Evolutionary conservation across 2,113 vertebrate species (phyloP), one percentile per base, ranked within the genome.

Genomic region (Oreochromis tanganicae): DNA sequence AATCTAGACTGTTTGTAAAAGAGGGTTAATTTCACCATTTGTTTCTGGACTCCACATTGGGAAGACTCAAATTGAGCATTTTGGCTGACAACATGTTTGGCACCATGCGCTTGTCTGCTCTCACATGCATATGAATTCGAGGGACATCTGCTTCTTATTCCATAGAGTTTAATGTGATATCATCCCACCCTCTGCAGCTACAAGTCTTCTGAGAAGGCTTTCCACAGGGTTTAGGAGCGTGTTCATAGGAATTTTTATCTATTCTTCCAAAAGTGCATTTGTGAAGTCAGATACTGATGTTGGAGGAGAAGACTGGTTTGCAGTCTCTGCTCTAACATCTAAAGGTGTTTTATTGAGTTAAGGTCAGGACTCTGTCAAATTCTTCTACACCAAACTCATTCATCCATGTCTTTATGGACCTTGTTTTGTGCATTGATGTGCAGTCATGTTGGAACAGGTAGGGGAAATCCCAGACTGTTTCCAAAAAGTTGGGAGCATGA

Each of bases 241-340:
- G 0, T 36, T 0, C 32, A 36, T n/a, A n/a, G 2, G 32, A 63
- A 36, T 36, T 63, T n/a, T 63, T 4, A 36, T n/a, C 1, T 7
- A 4, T 66, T 66, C 0, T 66, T 63, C 4, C 0, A 63, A 36
- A 63, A 63, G 32, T 63, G 17, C 0, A 63, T 63, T 63, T 63
- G 59, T 63, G 32, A 63, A 36, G 17, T 66, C 32, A 66, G 32
- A 57, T n/a, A 38, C 61, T 38, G 61, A 66, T 66, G 61, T n/a
- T 38, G 34, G 34, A 38, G 13, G 61, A 66, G 19, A 66, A 21
- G 61, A 66, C 61, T 3, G 61, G 34, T n/a, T 66, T 66, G 61
- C 10, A 66, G 34, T 66, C 61, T 66, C 61, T 0, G 61, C 34
- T 66, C 61, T 66, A 66, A 66, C 61, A 66, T 36, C 34, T 38